These are phyloP conservation scores for Lepus timidus DNA, from an alignment of 2,113 vertebrate genomes.

Conservation along the genomic window DNA sequence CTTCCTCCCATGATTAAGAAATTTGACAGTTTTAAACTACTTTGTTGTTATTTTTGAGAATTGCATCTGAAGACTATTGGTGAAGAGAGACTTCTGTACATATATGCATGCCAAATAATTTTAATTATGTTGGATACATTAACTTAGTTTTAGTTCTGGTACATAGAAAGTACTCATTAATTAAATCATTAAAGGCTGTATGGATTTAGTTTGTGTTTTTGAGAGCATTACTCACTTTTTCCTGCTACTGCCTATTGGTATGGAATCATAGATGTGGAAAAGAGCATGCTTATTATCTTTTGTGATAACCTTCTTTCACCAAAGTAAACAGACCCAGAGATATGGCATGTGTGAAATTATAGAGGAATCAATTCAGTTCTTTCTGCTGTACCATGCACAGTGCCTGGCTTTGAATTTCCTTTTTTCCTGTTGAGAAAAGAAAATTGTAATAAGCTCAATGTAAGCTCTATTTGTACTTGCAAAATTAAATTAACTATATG, in stretches of 20 bases:
- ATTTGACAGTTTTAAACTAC: constrained; percentile 16
- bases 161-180: constrained; percentile 8
- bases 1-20: constrained; percentile 40
- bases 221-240: constrained; percentile 11
- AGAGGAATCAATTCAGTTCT: neutral
- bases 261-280: constrained; percentile 49
- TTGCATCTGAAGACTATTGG: constrained; percentile 39
- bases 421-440: constrained; percentile 19
- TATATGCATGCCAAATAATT: constrained; percentile 27
- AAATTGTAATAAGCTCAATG: constrained; percentile 8
- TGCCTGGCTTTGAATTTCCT: constrained; percentile 17
- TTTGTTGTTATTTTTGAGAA: constrained; percentile 44
- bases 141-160: constrained; percentile 44
- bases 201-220: constrained; percentile 36
- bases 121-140: neutral
- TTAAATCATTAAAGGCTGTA: neutral
- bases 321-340: constrained; percentile 29
- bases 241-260: neutral
- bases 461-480: neutral
- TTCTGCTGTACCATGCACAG: neutral
- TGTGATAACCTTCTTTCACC: constrained; percentile 44
- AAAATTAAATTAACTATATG: constrained; percentile 37
- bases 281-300: constrained; percentile 31
- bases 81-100: neutral
- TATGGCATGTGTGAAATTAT: neutral